Conservation (phyloP, 1,140 invertebrate species). For the Brachionus rotundiformis region DNA sequence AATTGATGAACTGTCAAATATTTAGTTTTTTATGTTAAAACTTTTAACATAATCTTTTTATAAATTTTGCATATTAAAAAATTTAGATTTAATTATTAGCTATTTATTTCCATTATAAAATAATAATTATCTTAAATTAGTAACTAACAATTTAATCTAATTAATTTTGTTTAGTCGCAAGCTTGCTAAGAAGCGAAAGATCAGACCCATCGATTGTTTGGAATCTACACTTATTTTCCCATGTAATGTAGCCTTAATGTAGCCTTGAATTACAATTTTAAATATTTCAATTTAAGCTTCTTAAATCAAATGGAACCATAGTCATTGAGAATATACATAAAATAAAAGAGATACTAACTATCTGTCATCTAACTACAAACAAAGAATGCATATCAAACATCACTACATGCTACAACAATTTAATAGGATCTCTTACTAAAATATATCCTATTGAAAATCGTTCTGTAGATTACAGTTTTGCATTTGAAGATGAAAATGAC, state of each 20-base stretch:
- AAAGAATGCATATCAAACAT: constrained; percentile 69
- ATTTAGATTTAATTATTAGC: no score
- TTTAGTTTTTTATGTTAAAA: no score
- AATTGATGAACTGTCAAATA: no score
- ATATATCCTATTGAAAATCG: constrained; percentile 71
- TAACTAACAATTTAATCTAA: constrained; percentile 73
- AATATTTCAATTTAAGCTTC: no score
- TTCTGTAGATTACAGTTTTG: constrained; percentile 65
- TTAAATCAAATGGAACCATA: constrained; percentile 69
- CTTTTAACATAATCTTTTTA: no score
- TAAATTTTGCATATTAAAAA: no score
- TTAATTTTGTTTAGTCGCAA: constrained; percentile 68
- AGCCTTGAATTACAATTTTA: no score
- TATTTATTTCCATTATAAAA: no score
- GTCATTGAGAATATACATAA: constrained; percentile 70
- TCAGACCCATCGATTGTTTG: constrained; percentile 78
- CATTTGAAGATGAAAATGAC: constrained; percentile 67
- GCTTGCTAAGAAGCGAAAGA: constrained; percentile 72
- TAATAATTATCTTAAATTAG: constrained; percentile 63
- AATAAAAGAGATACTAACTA: constrained; percentile 69
- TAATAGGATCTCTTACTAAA: constrained; percentile 68
- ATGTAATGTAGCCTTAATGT: constrained; percentile 69
- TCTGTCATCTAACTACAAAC: constrained; percentile 69
- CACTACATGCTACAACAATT: constrained; percentile 64
- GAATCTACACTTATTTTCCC: constrained; percentile 74